A percentile compares a stretch with the other conserved stretches of the same genome.
Conservation (phyloP, 2,113 vertebrate species). For the Chamaea fasciata region DNA sequence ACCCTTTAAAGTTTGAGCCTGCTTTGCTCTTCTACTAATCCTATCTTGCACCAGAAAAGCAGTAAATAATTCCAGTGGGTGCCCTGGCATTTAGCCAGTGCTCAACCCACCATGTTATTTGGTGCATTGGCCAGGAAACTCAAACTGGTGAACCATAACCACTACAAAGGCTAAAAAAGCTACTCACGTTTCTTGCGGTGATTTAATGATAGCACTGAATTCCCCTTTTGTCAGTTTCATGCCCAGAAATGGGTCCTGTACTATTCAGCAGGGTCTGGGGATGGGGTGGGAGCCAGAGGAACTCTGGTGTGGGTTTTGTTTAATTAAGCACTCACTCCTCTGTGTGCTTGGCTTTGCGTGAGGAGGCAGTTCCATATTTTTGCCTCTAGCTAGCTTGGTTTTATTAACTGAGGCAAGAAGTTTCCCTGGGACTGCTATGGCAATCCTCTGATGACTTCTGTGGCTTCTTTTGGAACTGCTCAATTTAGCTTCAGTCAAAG, state of each 20-base stretch:
- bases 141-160: background rate
- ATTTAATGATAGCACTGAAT: background rate
- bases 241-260: background rate
- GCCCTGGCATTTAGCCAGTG: background rate
- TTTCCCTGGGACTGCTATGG: background rate
- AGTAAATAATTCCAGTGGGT: background rate
- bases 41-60: background rate
- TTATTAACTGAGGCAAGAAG: background rate
- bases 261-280: too few species aligned
- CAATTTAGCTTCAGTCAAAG: accelerated
- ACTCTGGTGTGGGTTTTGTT: accelerated
- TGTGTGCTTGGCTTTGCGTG: accelerated
- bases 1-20: background rate
- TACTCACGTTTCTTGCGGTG: background rate
- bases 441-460: background rate
- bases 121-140: background rate
- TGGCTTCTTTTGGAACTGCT: background rate
- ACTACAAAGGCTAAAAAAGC: background rate
- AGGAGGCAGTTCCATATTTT: background rate
- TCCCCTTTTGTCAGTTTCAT: background rate
- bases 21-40: background rate
- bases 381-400: background rate
- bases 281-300: accelerated
- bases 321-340: background rate
- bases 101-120: background rate